phyloP scores from a whole-genome alignment of 2,888 invertebrate species.

The Melinopterus prodromus region DNA sequence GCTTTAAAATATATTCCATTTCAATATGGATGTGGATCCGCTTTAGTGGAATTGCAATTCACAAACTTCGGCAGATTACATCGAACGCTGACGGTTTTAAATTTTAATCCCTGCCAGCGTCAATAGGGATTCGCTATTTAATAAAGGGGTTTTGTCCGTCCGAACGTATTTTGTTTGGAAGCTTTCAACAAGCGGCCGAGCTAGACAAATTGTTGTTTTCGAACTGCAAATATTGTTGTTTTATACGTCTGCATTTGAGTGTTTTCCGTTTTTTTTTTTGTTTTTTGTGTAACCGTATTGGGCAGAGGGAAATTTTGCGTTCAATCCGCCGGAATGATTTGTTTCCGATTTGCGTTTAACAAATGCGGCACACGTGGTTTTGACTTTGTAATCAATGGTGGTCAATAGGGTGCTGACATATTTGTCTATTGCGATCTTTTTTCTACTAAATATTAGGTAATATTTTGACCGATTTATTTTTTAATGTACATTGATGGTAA shows the following conservation, averaged over 20 bases:
- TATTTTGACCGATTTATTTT: no score
- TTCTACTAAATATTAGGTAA: no score
- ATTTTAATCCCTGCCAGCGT: not conserved
- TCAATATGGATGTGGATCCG: not conserved
- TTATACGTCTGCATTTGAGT: not conserved
- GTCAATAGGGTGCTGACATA: not conserved
- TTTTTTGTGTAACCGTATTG: not conserved
- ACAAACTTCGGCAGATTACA: not conserved
- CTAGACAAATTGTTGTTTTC: not conserved
- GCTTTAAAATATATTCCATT: not conserved
- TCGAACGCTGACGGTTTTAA: not conserved
- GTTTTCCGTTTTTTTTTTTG: not conserved
- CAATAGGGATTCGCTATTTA: not conserved
- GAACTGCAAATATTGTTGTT: not conserved
- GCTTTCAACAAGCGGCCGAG: not conserved
- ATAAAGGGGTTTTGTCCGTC: not conserved
- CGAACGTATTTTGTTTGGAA: not conserved
- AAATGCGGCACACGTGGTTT: not conserved
- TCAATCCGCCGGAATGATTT: not conserved
- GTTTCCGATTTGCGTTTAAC: no score
- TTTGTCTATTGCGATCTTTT: no score
- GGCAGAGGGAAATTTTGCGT: not conserved
- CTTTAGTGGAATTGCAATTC: not conserved
- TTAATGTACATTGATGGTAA: no score
- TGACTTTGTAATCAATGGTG: not conserved